Conservation (phyloP, 1,140 invertebrate genomes). For the Protaetia brevitarsis region DNA sequence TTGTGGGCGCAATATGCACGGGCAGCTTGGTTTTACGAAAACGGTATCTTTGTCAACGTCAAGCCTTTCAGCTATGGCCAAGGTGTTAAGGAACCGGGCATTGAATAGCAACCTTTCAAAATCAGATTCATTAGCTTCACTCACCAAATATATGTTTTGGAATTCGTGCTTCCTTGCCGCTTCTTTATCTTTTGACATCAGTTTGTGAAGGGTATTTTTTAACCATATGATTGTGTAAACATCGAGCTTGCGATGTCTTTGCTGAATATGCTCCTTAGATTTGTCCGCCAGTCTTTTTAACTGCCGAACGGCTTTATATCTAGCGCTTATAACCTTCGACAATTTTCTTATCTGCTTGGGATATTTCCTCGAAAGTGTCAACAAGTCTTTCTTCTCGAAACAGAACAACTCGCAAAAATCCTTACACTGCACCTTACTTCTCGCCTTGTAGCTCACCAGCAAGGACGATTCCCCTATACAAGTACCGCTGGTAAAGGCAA, state of each 20-base stretch:
- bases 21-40: slow-evolving; percentile 15
- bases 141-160: slow-evolving; percentile 12
- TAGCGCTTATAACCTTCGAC: not conserved
- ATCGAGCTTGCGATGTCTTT: not conserved
- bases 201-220: slow-evolving; percentile 16
- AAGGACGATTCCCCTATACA: slow-evolving; percentile 13
- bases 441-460: not conserved
- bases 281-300: not conserved
- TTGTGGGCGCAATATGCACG: not conserved
- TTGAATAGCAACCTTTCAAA: slow-evolving; percentile 8
- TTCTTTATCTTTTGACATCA: slow-evolving; percentile 20
- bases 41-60: slow-evolving; percentile 2
- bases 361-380: not conserved
- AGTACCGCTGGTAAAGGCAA: slow-evolving; percentile 6
- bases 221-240: slow-evolving; percentile 6
- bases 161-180: not conserved
- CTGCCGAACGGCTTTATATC: not conserved
- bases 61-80: slow-evolving; percentile 3
- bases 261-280: not conserved
- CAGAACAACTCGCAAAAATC: slow-evolving; percentile 23
- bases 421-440: slow-evolving; percentile 2
- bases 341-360: not conserved
- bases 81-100: not conserved
- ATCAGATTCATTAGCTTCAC: not conserved
- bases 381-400: not conserved